Evolutionary conservation across 2,797 vertebrate species (phyloP).

Genomic region (Ptychadena robeensis): DNA sequence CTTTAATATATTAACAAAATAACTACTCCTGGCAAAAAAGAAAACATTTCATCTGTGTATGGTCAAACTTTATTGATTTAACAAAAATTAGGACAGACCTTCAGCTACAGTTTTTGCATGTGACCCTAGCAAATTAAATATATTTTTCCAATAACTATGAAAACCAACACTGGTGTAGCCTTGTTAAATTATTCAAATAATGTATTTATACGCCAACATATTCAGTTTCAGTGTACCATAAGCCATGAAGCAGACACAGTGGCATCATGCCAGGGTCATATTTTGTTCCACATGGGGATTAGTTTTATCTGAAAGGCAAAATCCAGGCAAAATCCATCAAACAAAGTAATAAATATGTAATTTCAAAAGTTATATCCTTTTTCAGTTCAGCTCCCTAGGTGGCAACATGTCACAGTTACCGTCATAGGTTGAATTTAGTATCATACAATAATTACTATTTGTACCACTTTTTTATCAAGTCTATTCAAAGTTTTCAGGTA

Average conservation of each 20-base stretch:
- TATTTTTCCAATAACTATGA: constrained; percentile 4
- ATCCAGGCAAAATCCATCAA: background rate
- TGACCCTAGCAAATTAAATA: background rate
- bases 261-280: constrained; percentile 7
- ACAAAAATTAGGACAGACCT: no score
- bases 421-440: no score
- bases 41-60: no score
- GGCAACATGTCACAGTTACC: no score
- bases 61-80: no score
- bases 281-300: background rate
- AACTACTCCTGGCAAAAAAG: no score
- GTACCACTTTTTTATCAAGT: no score
- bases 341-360: background rate
- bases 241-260: constrained; percentile 56
- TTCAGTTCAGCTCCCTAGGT: no score
- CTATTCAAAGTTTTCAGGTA: no score
- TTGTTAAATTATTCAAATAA: background rate
- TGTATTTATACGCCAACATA: constrained; percentile 9
- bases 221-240: constrained; percentile 9
- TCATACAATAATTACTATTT: no score
- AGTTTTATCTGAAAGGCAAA: background rate
- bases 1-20: no score
- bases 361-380: background rate
- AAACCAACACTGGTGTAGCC: background rate
- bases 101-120: background rate